These are phyloP conservation scores for Orussus abietinus DNA, from an alignment of 1,140 invertebrate genomes.

Conservation along the genomic window DNA sequence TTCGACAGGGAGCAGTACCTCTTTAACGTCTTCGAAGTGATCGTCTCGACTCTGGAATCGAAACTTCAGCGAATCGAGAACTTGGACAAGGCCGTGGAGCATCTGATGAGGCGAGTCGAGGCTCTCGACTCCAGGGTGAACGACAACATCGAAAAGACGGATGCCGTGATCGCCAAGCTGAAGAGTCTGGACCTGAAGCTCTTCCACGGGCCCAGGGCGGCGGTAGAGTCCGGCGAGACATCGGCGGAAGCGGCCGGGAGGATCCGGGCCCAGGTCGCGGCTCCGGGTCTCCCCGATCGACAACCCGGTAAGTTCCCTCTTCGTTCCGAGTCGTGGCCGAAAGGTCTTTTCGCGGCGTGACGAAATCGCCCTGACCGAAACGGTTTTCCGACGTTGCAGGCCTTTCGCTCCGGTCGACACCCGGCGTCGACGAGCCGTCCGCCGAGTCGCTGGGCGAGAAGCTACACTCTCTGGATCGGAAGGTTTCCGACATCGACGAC, in stretches of 20 bases:
- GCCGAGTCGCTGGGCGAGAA: slow-evolving; percentile 40
- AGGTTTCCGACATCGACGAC: slow-evolving; percentile 75
- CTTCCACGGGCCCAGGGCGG: no score
- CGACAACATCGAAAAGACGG: slow-evolving; percentile 80
- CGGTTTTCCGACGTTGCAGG: no score
- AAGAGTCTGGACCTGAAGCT: slow-evolving; percentile 68
- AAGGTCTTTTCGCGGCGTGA: no score
- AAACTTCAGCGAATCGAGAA: slow-evolving; percentile 84
- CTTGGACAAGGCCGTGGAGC: slow-evolving; percentile 79
- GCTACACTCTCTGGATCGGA: slow-evolving; percentile 69
- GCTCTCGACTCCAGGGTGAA: slow-evolving; percentile 73
- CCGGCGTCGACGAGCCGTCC: slow-evolving; percentile 32
- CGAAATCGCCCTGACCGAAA: no score
- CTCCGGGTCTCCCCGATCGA: no score
- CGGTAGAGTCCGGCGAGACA: slow-evolving; percentile 27
- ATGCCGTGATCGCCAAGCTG: slow-evolving; percentile 72
- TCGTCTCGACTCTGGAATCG: slow-evolving; percentile 80
- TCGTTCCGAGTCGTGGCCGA: no score
- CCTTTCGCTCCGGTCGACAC: no score
- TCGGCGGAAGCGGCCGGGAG: no score
- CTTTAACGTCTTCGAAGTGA: slow-evolving; percentile 83
- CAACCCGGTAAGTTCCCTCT: no score
- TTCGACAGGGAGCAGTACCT: slow-evolving; percentile 79
- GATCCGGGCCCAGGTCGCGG: no score
- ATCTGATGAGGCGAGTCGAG: slow-evolving; percentile 78